phyloP scores from a whole-genome alignment of 1,140 invertebrate species.

The Bombus affinis region DNA sequence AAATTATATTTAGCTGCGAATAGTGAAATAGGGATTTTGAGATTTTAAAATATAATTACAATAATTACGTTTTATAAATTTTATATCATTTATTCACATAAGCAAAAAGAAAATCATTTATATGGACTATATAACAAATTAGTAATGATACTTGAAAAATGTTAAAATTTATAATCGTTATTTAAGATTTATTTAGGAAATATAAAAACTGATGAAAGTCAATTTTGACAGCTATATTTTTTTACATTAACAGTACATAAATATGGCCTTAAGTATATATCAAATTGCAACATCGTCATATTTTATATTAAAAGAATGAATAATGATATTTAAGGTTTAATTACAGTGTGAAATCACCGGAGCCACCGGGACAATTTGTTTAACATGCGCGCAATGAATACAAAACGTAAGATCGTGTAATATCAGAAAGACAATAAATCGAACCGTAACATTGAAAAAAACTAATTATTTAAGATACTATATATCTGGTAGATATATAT shows the following conservation, averaged over 20 bases:
- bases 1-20: not conserved
- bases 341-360: not conserved
- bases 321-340: slow-evolving; percentile 8
- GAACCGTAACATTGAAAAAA: slow-evolving; percentile 24
- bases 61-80: not conserved
- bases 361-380: slow-evolving; percentile 23
- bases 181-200: not conserved
- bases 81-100: not conserved
- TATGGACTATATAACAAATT: not conserved
- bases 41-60: not conserved
- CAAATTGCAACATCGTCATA: not conserved
- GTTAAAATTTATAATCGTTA: not conserved
- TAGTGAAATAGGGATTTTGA: not conserved
- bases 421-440: slow-evolving; percentile 29
- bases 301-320: not conserved
- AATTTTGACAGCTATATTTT: not conserved
- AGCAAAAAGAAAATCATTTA: not conserved
- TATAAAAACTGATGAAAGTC: not conserved
- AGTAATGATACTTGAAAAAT: not conserved
- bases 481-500: slow-evolving; percentile 42
- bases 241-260: not conserved
- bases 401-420: not conserved
- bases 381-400: not conserved
- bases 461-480: slow-evolving; percentile 48
- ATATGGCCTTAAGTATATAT: not conserved